Evolutionary conservation across 1,140 invertebrate species (phyloP), one percentile per base, ranked within the genome.

Genomic region (Zaprionus nigranus): DNA sequence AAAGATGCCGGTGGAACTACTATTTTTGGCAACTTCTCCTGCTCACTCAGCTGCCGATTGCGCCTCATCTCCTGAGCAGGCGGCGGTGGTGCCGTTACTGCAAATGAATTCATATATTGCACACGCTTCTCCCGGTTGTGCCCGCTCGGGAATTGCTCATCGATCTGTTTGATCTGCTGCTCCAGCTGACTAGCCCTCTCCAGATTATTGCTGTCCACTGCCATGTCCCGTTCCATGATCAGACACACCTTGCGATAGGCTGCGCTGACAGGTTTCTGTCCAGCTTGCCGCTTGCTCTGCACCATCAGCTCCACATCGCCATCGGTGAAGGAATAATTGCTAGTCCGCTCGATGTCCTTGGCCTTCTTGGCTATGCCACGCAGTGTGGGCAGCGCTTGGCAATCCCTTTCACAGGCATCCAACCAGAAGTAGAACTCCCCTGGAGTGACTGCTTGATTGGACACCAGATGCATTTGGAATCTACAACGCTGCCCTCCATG

Each of bases 151-250:
- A 24, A 43, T 17, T 66, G 51, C 17, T 73, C 51, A 22, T 83
- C 81, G 5, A 81, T 69, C 40, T 36, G 51, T 15, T 57, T 49
- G 15, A 84, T 83, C n/a, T 77, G 11, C 4, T 46, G 54, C 2
- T 83, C 81, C 15, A 83, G 3, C 7, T 11, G 12, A 2, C 26
- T 26, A 5, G 75, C 61, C n/a, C 53, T 66, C 17, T 66, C 56
- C 34, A 57, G 1, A 9, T 83, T 68, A 22, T 84, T 66, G 2
- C 26, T 13, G 2, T 40, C 53, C 3, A 70, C 22, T 1, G 81
- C 81, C 34, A 49, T 60, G n/a, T 80, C 73, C 2, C 73, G 64
- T 24, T 80, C 60, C 61, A 54, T 78, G 6, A 84, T 64, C 15
- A 84, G 20, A 2, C 53, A 20, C 1, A 78, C 43, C 24, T 83